phyloP scores from a whole-genome alignment of 2,888 invertebrate genomes.

The Andricus quercusramuli region DNA sequence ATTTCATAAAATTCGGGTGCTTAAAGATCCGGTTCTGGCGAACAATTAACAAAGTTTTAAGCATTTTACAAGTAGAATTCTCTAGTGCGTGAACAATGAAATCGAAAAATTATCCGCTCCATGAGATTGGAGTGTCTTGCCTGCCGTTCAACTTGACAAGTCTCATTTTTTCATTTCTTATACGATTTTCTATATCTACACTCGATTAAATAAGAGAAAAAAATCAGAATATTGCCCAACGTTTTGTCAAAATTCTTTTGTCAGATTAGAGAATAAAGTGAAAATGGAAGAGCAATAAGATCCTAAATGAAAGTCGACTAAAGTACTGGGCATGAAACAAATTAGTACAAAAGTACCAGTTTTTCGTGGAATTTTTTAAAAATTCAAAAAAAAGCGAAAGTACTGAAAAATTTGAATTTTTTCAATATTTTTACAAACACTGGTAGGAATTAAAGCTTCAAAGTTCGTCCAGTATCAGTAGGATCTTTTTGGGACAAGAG shows the following conservation, averaged over 20 bases:
- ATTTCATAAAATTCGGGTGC: not conserved
- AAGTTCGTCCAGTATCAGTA: too few relatives aligned
- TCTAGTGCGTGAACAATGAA: conserved; percentile 28
- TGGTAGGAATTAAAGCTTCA: too few relatives aligned
- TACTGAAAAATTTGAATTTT: too few relatives aligned
- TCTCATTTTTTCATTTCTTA: conserved; percentile 39
- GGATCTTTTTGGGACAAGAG: too few relatives aligned
- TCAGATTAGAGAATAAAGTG: too few relatives aligned
- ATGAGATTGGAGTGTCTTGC: conserved; percentile 14
- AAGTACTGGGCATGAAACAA: too few relatives aligned
- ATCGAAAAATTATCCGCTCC: conserved; percentile 25
- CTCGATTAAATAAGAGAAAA: conserved; percentile 33
- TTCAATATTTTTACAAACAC: too few relatives aligned
- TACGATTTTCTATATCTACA: conserved; percentile 37
- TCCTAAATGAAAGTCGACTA: too few relatives aligned
- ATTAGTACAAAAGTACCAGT: too few relatives aligned
- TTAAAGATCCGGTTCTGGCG: conserved; percentile 10
- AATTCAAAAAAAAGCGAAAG: too few relatives aligned
- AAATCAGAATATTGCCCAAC: not conserved
- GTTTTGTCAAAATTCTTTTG: conserved; percentile 41
- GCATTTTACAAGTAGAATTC: conserved; percentile 39
- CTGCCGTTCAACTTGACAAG: conserved; percentile 30
- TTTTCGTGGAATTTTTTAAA: too few relatives aligned
- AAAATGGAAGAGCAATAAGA: too few relatives aligned
- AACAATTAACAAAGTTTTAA: conserved; percentile 9